Base-by-base conservation (phyloP, 92 coral and sea anemone genomes). In the Actinostola sp. region DNA sequence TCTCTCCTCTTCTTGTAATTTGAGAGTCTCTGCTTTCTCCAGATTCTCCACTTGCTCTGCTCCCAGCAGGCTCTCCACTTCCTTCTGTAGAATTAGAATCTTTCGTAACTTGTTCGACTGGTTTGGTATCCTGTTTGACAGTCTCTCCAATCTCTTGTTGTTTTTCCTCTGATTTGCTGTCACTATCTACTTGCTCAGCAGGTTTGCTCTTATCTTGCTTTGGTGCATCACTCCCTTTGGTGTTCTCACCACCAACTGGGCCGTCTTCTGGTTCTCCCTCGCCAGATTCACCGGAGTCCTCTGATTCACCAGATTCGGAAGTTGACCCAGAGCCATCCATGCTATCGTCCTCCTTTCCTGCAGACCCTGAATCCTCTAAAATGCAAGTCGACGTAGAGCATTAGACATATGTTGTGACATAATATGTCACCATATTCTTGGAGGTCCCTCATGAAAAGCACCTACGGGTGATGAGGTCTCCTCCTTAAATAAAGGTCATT, bases 321-420 rank as follows among this genome's bases (percentile, higher is more conserved):
- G 97, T 84, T 8, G 97, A 90, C 3, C 97, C 97, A 14, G 97
- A 90, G 17, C 90, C 97, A 63, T 90, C 97, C 97, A 90, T 90
- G 58, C 84, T 92, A 21, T 90, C 97, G n/a, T 83, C 85, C 27
- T 87, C 88, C 8, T 72, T 61, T 9, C 80, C 82, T 10, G 81
- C 24, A 9, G 81, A 45, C 34, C 63, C 81, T 5, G 81, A 75
- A 50, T 64, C 81, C 72, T 75, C 81, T 75, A 36, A 13, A 50
- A 46, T 11, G 42, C 42, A 36, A 36, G 42, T 36, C 11, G 11
- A 36, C 4, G 4, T n/a, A n/a, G 42, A 36, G 42, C 42, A 36
- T 36, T 4, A 36, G 42, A 36, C 11, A 36, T 11, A 36, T 36
- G 42, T 36, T 36, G 42, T 36, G 6, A 36, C n/a, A n/a, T n/a